Percentiles rank a stretch among this genome's conserved stretches.
phyloP scores from a whole-genome alignment of 53 echinoderm and acorn worm species.

The Apostichopus leukothele region DNA sequence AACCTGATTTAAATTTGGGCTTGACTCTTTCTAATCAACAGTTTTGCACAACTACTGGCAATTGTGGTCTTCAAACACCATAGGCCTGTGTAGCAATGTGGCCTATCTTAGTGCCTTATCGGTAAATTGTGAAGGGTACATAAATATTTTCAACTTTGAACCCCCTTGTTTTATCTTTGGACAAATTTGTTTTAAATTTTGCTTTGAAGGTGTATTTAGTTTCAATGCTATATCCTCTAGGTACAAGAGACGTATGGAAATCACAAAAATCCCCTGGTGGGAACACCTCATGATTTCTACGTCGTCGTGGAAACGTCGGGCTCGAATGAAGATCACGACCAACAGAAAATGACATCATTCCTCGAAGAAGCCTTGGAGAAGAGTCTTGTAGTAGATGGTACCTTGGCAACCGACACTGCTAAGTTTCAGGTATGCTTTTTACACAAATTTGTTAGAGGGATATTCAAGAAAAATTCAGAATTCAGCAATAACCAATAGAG shows the following conservation, averaged over 20 bases:
- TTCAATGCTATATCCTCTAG: not conserved
- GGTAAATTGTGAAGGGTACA: no score
- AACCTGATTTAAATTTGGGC: no score
- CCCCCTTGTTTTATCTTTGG: no score
- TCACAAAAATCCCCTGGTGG: conserved; percentile 57
- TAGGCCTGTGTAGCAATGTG: not conserved
- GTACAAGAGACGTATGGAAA: conserved; percentile 37
- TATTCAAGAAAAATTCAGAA: no score
- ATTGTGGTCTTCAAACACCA: no score
- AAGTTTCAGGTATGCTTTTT: conserved; percentile 65
- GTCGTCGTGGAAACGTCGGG: conserved; percentile 79
- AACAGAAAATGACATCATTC: conserved; percentile 70
- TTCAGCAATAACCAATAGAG: no score
- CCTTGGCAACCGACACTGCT: conserved; percentile 77
- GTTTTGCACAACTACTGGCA: no score
- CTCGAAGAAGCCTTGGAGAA: conserved; percentile 64
- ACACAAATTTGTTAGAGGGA: no score
- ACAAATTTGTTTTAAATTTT: no score
- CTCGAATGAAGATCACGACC: conserved; percentile 69
- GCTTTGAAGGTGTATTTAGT: no score
- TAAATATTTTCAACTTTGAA: no score
- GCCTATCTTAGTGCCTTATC: not conserved
- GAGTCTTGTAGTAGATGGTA: conserved; percentile 75
- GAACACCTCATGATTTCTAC: conserved; percentile 64
- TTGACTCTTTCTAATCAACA: no score